Conservation (phyloP, 2,888 invertebrate species). For the Spicauda simplicius region DNA sequence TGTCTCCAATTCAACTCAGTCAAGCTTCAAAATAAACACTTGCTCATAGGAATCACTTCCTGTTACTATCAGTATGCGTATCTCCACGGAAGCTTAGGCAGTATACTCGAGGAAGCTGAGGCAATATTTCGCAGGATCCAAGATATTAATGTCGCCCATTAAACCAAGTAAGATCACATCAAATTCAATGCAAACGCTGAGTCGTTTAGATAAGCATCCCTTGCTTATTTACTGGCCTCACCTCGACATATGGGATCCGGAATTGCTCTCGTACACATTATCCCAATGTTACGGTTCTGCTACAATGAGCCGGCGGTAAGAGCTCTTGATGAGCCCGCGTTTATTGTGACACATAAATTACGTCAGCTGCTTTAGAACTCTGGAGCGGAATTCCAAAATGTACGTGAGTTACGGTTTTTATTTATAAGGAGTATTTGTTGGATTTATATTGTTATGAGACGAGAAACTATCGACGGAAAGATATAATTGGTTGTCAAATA, state of each 20-base stretch:
- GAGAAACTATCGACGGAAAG: too few relatives aligned
- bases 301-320: background rate
- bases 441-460: too few relatives aligned
- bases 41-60: background rate
- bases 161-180: constrained; percentile 12
- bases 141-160: constrained; percentile 20
- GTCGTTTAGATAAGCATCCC: constrained; percentile 26
- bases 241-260: constrained; percentile 16
- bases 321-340: constrained; percentile 11
- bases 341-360: constrained; percentile 21
- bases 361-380: background rate
- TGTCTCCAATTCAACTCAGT: too few relatives aligned
- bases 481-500: too few relatives aligned
- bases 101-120: constrained; percentile 11
- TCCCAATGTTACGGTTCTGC: constrained; percentile 7
- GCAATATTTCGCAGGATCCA: constrained; percentile 15
- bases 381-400: background rate
- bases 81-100: constrained; percentile 16
- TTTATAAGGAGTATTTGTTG: background rate
- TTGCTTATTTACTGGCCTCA: constrained; percentile 23
- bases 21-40: background rate
- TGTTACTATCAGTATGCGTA: constrained; percentile 3
- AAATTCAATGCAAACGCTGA: constrained; percentile 20
- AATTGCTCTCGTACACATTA: constrained; percentile 14
- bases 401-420: background rate